Conservation (phyloP, 2,797 vertebrate genomes). For the Notamacropus eugenii region DNA sequence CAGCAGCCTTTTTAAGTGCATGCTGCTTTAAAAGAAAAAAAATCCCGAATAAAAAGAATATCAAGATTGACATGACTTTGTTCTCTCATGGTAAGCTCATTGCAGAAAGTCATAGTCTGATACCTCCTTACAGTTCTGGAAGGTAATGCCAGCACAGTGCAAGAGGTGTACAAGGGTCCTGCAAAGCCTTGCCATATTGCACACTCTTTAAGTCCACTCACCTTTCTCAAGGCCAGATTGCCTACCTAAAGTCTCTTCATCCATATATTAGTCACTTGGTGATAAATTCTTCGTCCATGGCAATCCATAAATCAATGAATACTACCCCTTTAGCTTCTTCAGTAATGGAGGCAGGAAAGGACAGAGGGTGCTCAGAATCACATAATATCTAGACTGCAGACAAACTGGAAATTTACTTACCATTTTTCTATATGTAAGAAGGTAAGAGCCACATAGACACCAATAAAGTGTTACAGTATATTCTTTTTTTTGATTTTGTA, state of each 20-base stretch:
- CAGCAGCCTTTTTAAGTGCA: not conserved
- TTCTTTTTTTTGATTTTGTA: not conserved
- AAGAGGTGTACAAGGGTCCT: accelerated
- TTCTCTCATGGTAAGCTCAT: not conserved
- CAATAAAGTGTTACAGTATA: not conserved
- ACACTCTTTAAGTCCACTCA: not conserved
- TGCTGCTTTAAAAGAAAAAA: not conserved
- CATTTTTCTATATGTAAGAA: not conserved
- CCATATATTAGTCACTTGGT: not conserved
- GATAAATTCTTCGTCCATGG: not conserved
- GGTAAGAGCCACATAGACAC: not conserved
- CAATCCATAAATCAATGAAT: not conserved
- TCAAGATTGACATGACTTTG: not conserved
- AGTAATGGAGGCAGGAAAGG: not conserved
- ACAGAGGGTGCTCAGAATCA: not conserved
- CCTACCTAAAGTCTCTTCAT: not conserved
- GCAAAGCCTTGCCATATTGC: not conserved
- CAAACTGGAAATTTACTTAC: not conserved
- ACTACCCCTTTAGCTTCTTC: not conserved
- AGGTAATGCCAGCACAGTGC: not conserved
- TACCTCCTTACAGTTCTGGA: not conserved
- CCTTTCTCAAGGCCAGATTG: not conserved
- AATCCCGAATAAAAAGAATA: not conserved
- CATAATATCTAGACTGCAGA: not conserved
- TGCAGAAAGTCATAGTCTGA: not conserved